Base-by-base conservation (phyloP, 2,888 invertebrate species). In the Eurois occulta region DNA sequence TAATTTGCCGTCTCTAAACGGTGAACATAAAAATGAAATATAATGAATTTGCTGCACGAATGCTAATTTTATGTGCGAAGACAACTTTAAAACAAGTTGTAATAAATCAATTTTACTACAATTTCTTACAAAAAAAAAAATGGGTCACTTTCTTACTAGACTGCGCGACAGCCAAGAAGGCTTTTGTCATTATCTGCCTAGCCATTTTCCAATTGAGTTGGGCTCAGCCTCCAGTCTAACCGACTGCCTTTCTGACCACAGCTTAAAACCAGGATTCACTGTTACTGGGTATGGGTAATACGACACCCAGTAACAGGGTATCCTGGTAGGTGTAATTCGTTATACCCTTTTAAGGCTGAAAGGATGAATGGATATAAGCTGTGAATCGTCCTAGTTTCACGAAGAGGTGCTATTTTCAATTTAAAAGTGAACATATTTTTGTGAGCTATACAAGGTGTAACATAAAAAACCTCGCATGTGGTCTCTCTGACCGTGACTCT, bases 21-120 rank as follows among this genome's bases (percentile, higher is more conserved):
- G 24, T 68, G 60, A 52, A 73, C 60, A 84, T 84, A 70, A 84
- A 84, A 80, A 84, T 84, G 28, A 80, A 75, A 72, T 77, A 80
- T 75, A 52, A 66, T 64, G 62, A 76, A 87, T 72, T 55, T 69
- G 13, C 55, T 46, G 58, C 73, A 76, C 67, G 80, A 86, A 84
- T 64, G 81, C 21, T 58, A 72, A 80, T 81, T 81, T 80, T 55
- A 80, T 84, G 52, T 28, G 55, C 32, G 32, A 67, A 84, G 84
- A 79, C 38, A 60, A 71, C 35, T 79, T 70, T 66, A 16, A 32
- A 16, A 41, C 6, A 43, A 65, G 48, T 58, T 69, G 10, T 46
- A 21, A 48, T 62, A 21, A 46, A 48, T 38, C 11, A 48, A 43
- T 60, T 48, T 41, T 8, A 24, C 4, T 13, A 13, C 24, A 38